Base-by-base conservation (phyloP, 2,113 vertebrate species). In the Sporophila hypoxantha region DNA sequence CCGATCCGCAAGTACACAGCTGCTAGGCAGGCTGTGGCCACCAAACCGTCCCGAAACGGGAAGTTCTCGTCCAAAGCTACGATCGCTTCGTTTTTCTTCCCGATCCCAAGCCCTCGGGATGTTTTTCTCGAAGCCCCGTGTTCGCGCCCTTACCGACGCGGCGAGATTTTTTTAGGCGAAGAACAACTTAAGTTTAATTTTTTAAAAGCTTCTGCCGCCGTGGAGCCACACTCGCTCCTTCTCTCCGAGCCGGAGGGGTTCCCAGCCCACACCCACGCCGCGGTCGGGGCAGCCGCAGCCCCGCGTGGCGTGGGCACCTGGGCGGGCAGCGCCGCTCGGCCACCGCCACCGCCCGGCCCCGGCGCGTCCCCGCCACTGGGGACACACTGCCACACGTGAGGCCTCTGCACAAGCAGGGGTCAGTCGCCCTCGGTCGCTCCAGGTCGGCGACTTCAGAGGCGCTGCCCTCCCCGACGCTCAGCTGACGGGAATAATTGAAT, bases 401-500 rank as follows among this genome's bases (percentile, higher is more conserved):
- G 95, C 90, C 90, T 88, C 91, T 47, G 90, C 89, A 53, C 91
- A 87, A 71, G 92, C 95, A 93, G 88, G 96, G 95, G 94, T 97
- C 97, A 92, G 89, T 92, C 92, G 90, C 94, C 90, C 92, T 85
- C 86, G 32, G 82, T 92, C 93, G 89, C 95, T 91, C 93, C 87
- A 80, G 82, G 91, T 94, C 95, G 92, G 90, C 81, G 60, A 94
- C 94, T 94, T 97, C 95, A 93, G 92, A 96, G 91, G 77, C 79
- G 57, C 66, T 90, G 85, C 94, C 94, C 92, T 96, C 93, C 94
- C 86, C 94, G 92, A 90, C 96, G 94, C 96, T 96, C 95, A 90
- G 96, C 96, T 96, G 97, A 97, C 93, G 96, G 96, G 94, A 95
- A 96, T 97, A 97, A 97, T 97, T 97, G 96, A 97, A 97, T 96